Conservation (phyloP, 2,888 invertebrate genomes). For the Iphiclides podalirius region DNA sequence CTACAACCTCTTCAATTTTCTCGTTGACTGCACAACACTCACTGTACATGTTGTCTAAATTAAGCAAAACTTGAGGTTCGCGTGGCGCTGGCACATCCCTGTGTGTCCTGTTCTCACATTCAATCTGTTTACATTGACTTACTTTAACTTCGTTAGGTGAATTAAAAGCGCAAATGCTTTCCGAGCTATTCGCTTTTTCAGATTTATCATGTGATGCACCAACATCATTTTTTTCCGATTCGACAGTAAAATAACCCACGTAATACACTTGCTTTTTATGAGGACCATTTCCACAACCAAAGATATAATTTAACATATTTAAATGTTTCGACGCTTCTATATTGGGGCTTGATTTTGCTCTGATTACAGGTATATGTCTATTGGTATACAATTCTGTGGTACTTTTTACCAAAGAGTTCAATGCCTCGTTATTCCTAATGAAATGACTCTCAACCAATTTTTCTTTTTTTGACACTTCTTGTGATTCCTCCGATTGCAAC, state of each 20-base stretch:
- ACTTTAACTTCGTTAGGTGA: constrained; percentile 38
- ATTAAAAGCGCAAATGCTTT: constrained; percentile 44
- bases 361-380: constrained; percentile 32
- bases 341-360: constrained; percentile 45
- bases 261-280: constrained; percentile 51
- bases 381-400: constrained; percentile 7
- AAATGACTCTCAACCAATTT: neutral
- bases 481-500: neutral
- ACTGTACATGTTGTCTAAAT: constrained; percentile 38
- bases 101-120: constrained; percentile 42
- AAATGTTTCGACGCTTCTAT: constrained; percentile 34
- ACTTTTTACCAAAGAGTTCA: constrained; percentile 7
- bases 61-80: constrained; percentile 48
- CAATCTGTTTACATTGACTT: constrained; percentile 47
- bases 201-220: constrained; percentile 11
- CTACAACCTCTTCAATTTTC: constrained; percentile 48
- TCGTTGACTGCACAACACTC: constrained; percentile 44
- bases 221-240: constrained; percentile 35
- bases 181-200: constrained; percentile 28
- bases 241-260: constrained; percentile 59
- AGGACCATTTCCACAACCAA: constrained; percentile 39
- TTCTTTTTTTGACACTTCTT: constrained; percentile 9
- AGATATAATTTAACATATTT: constrained; percentile 54
- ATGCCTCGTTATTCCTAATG: neutral
- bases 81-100: constrained; percentile 39